Base-by-base conservation (phyloP, 2,888 invertebrate genomes). In the Bibio marci region DNA sequence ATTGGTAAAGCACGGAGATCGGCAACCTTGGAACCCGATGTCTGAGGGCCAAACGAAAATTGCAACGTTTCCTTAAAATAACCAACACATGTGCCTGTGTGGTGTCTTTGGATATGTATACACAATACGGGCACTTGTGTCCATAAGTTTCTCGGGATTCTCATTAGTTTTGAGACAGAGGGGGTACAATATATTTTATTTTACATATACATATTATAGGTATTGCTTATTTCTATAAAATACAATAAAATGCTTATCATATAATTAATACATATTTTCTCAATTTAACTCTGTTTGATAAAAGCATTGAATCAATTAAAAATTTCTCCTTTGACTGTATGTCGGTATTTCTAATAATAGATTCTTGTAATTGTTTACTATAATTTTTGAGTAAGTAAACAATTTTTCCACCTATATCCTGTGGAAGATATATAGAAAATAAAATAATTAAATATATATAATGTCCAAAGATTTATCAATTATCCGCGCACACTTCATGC, bases 321-420 rank as follows among this genome's bases (percentile, higher is more conserved):
- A 11, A 33, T 17, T 18, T 33, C 12, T 18, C 19, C 4, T 19
- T 15, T 12, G 6, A 14, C 3, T 17, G 10, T 1, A 60, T 46
- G 6, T 54, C 58, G 10, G 58, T 55, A 40, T 58, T 59, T 11
- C 59, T 49, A 4, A 61, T 37, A 42, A 61, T 57, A 36, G 62
- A 38, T 3, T 41, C 41, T 19, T 50, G 51, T 15, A 59, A 37
- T 61, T 62, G 17, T 53, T 53, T 18, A 51, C 49, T n/a, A 61
- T 49, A 2, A 57, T 49, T 42, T 58, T 55, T 4, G 8, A 35
- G n/a, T 3, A 19, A 13, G 4, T 26, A 25, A 6, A 50, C 50
- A 8, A 62, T 45, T 40, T 58, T 54, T 17, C 48, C 50, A 13
- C 59, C 62, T 38, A 60, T 52, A 8, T 52, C 48, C 57, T 60